Conservation (phyloP, 2,113 vertebrate species). For the Scomber scombrus region DNA sequence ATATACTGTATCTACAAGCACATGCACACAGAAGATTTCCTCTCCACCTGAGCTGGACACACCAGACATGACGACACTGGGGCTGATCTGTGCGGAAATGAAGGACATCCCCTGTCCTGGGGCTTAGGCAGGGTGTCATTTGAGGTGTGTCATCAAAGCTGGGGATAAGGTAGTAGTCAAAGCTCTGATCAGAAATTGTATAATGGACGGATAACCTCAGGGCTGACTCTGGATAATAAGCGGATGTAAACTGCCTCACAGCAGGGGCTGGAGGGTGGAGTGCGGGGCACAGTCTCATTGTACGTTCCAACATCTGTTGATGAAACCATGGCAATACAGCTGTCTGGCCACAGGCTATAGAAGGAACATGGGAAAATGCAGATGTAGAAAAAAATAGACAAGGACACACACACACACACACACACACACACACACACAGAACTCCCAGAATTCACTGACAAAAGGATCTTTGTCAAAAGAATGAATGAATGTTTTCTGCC, state of each 20-base stretch:
- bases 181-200: conserved; percentile 40
- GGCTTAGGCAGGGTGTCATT: conserved; percentile 55
- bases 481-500: conserved; percentile 45
- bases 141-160: conserved; percentile 67
- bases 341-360: conserved; percentile 75
- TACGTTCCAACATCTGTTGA: conserved; percentile 64
- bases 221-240: conserved; percentile 63
- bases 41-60: conserved; percentile 48
- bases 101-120: conserved; percentile 46
- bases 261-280: conserved; percentile 63
- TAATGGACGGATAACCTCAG: conserved; percentile 59
- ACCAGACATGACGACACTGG: conserved; percentile 70
- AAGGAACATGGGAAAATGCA: conserved; percentile 51
- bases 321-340: conserved; percentile 74
- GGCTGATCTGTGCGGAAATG: conserved; percentile 55
- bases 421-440: conserved; percentile 18
- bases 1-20: conserved; percentile 24
- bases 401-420: conserved; percentile 3
- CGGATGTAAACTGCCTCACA: conserved; percentile 72
- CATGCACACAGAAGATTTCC: conserved; percentile 32
- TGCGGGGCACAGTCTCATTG: conserved; percentile 42
- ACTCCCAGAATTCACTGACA: conserved; percentile 43
- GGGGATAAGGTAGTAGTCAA: conserved; percentile 44
- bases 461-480: conserved; percentile 64
- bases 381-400: conserved; percentile 36